Evolutionary conservation across 2,113 vertebrate species (phyloP), one percentile per base, ranked within the genome.

Genomic region (Phrynosoma blainvillii): DNA sequence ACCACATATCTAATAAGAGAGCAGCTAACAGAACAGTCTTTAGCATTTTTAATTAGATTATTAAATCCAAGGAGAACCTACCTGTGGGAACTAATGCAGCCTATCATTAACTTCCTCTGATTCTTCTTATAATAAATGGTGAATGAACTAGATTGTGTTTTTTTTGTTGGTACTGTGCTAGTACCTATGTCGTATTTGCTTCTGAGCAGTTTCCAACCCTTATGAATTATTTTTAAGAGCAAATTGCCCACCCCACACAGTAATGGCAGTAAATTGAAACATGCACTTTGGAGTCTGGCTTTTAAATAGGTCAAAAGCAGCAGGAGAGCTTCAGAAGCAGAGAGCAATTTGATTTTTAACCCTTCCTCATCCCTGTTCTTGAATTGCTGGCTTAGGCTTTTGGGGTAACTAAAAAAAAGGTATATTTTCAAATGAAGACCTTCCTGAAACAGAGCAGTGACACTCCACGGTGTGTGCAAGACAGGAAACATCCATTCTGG

Each of bases 281-380:
- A 92, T 93, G 84, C 89, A 91, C 91, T 93, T 94, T 77, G 86
- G 90, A 91, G 85, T 92, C 93, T 93, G 85, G 91, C 92, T 94
- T 92, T 94, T 95, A 95, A 96, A 94, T 94, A 96, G 93, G 93
- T 95, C 94, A 96, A 88, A 95, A 96, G 84, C 92, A 92, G 91
- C 92, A 94, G 93, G 91, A 94, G 90, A 84, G 80, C 93, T 92
- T 94, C 90, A 95, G 94, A 95, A 94, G 85, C 87, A 90, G 85
- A 87, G 52, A 95, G 89, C 92, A 95, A 87, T 96, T 95, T 90
- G 91, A 91, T 89, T 93, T 95, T 95, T 95, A 95, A 96, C 94
- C 88, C 94, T 93, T 93, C 83, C 11, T 82, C 12, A 52, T 59
- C 73, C 86, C 18, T 0, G 0, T 14, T 90, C 81, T 80, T 79